phyloP scores from a whole-genome alignment of 2,113 vertebrate genomes.

The Scartelaos histophorus region DNA sequence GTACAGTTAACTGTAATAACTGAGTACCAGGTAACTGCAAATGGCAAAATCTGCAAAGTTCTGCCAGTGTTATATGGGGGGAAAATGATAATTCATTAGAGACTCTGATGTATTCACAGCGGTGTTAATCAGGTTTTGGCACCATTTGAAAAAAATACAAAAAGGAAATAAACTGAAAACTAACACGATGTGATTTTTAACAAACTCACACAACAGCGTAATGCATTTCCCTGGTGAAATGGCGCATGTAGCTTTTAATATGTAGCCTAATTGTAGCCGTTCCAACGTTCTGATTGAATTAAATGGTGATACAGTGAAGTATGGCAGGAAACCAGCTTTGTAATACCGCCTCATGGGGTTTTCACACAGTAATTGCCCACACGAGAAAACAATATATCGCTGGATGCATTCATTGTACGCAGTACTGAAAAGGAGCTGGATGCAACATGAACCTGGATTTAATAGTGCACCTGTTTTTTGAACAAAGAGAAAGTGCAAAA shows the following conservation, averaged over 20 bases:
- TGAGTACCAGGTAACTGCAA: neutral
- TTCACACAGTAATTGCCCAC: neutral
- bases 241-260: constrained; percentile 20
- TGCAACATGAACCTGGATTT: too few species aligned
- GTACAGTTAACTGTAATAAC: too few species aligned
- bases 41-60: neutral
- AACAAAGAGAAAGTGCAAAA: too few species aligned
- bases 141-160: neutral
- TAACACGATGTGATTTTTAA: constrained; percentile 40
- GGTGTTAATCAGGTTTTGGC: constrained; percentile 44
- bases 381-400: neutral
- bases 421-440: neutral
- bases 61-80: constrained; percentile 29
- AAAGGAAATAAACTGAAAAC: neutral
- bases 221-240: constrained; percentile 32
- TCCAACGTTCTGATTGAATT: constrained; percentile 21
- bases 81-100: constrained; percentile 40
- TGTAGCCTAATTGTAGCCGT: constrained; percentile 15
- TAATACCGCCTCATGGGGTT: constrained; percentile 33
- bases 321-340: constrained; percentile 24
- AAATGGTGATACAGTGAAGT: constrained; percentile 17
- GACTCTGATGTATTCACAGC: constrained; percentile 49
- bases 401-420: neutral
- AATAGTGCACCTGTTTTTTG: too few species aligned
- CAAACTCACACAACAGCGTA: constrained; percentile 38